These are phyloP conservation scores for Anhinga anhinga DNA, from an alignment of 2,113 vertebrate genomes.

Conservation along the genomic window DNA sequence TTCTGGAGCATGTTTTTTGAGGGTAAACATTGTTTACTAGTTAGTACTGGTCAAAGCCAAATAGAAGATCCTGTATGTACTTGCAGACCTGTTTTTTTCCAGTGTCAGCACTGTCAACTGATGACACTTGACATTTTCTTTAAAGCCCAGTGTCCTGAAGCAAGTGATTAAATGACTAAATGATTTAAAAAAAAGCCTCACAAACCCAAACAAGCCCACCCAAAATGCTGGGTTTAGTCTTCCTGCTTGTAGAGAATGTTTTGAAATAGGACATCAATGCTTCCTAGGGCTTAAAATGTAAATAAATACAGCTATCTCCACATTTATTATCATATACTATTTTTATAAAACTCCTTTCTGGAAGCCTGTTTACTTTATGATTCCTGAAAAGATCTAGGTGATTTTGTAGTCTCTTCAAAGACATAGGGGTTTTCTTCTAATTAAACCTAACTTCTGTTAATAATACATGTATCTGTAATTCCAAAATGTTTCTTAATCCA, in stretches of 20 bases:
- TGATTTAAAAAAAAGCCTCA: not conserved
- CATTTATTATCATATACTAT: not conserved
- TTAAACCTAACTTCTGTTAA: not conserved
- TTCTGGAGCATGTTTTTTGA: not conserved
- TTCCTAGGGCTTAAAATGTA: not conserved
- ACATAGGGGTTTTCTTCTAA: not conserved
- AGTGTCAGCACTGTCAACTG: not conserved
- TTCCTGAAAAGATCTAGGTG: not conserved
- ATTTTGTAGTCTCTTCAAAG: not conserved
- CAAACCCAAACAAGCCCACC: not conserved
- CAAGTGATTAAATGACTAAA: not conserved
- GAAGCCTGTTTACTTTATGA: not conserved
- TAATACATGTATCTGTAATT: not conserved
- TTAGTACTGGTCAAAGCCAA: not conserved
- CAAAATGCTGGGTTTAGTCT: not conserved
- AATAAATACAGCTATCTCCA: not conserved
- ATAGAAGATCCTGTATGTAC: not conserved
- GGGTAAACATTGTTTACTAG: not conserved
- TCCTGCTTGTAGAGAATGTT: not conserved
- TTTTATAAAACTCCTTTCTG: not conserved
- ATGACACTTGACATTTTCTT: not conserved
- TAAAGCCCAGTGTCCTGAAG: not conserved
- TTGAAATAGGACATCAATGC: not conserved
- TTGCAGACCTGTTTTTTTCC: not conserved
- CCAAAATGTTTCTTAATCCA: not conserved